These are phyloP conservation scores for Delichon dasypus DNA, from an alignment of 2,797 vertebrate genomes.

Conservation along the genomic window DNA sequence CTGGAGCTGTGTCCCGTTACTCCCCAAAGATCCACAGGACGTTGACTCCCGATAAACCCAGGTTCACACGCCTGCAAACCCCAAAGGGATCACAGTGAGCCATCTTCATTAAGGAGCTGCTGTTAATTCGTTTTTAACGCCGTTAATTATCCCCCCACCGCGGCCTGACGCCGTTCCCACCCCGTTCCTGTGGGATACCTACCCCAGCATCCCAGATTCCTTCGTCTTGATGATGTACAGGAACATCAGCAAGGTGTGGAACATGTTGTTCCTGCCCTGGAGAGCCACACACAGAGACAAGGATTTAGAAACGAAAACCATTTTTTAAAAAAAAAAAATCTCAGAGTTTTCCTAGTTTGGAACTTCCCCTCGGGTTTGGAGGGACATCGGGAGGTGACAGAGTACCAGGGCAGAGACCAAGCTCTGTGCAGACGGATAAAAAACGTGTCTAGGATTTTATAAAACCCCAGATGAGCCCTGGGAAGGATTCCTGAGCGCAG, in stretches of 20 bases:
- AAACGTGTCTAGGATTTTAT: not conserved
- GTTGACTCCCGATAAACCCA: conserved; percentile 94
- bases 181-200: conserved; percentile 35
- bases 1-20: not conserved
- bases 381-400: too few relatives aligned
- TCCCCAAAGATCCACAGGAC: conserved; percentile 96
- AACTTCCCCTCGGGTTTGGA: not conserved
- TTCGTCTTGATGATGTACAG: conserved; percentile 95
- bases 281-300: not conserved
- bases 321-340: not conserved
- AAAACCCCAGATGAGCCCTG: fast-evolving
- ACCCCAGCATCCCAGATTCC: conserved; percentile 98
- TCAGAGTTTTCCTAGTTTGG: fast-evolving
- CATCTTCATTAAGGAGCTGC: not conserved
- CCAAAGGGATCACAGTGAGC: not conserved
- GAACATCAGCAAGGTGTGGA: conserved; percentile 97
- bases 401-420: not conserved
- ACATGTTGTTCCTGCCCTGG: conserved; percentile 97
- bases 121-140: fast-evolving
- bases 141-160: fast-evolving
- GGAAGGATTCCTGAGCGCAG: not conserved
- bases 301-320: not conserved
- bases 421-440: not conserved
- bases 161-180: not conserved
- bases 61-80: conserved; percentile 87